Evolutionary conservation across 2,797 vertebrate genomes (phyloP), one percentile per base, ranked within the genome.

Genomic region (Thaleichthys pacificus): DNA sequence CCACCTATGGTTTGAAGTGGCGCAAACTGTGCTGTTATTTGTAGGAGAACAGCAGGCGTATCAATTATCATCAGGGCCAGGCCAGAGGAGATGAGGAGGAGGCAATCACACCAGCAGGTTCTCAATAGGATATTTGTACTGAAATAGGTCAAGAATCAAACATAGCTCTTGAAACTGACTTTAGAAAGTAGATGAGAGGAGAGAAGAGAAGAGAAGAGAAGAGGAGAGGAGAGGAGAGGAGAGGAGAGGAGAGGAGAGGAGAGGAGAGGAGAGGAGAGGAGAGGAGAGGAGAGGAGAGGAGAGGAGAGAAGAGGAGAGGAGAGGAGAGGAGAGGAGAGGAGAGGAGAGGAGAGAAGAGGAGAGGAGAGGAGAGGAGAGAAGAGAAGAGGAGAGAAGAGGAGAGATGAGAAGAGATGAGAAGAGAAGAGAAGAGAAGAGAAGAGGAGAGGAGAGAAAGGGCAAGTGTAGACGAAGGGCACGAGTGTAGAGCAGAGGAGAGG

Each of bases 111-210:
- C 30, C 22, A 38, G 54, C 9, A 72, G 63, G 61, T 79, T 82
- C 80, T 77, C 75, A 22, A 35, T 42, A 14, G 35, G 35, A 64
- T 8, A 65, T 42, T 38, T 38, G 62, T 11, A 21, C 82, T 74
- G 58, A 87, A 83, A 60, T 80, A 15, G 81, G 82, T 78, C 82
- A 79, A 64, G 77, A 75, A 80, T 80, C 73, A 84, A 85, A 81
- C 74, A 71, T 5, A 66, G 69, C n/a, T 17, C 22, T 65, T 30
- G 51, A 81, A 71, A 70, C 47, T 12, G 54, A 5, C 21, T 24
- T 1, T 24, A 1, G 14, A 19, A 15, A 54, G 49, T 6, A 19
- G 17, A 15, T 1, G 51, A 54, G 51, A 54, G 51, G 17, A 54
- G 51, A 9, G 38, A 42, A 2, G 3, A 4, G 51, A 14, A 54